These are phyloP conservation scores for Stichodactyla helianthus DNA, from an alignment of 64 coral and sea anemone genomes.

Conservation along the genomic window DNA sequence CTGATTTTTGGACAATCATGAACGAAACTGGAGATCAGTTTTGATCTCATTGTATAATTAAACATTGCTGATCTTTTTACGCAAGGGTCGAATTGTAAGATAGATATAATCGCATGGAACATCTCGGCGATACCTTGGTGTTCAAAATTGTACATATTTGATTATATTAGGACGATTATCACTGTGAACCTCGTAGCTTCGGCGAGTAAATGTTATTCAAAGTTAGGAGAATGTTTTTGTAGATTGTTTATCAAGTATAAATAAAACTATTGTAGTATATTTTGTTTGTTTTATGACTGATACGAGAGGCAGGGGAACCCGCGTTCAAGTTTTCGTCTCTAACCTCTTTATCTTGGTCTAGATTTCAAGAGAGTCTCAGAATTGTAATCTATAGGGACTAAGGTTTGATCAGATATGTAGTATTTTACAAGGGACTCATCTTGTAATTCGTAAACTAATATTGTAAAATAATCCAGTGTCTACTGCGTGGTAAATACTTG, in stretches of 20 bases:
- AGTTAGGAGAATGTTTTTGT: not conserved
- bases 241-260: constrained; percentile 10
- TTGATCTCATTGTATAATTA: not conserved
- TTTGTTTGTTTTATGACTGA: not conserved
- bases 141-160: constrained; percentile 17
- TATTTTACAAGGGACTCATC: not conserved
- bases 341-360: constrained; percentile 2
- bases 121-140: not conserved
- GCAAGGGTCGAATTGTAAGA: constrained; percentile 1
- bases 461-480: not conserved
- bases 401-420: constrained; percentile 11
- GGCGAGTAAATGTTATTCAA: not conserved
- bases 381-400: constrained; percentile 6
- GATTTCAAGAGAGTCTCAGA: not conserved
- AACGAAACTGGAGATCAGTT: not conserved
- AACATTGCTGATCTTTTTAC: not conserved
- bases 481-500: not conserved
- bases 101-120: not conserved
- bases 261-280: not conserved
- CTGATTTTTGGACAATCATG: constrained; percentile 22
- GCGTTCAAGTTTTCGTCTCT: not conserved
- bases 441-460: constrained; percentile 1
- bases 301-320: not conserved
- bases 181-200: not conserved
- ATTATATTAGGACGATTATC: not conserved